Conservation (phyloP, 2,797 vertebrate genomes). For the Diplodus sargus region DNA sequence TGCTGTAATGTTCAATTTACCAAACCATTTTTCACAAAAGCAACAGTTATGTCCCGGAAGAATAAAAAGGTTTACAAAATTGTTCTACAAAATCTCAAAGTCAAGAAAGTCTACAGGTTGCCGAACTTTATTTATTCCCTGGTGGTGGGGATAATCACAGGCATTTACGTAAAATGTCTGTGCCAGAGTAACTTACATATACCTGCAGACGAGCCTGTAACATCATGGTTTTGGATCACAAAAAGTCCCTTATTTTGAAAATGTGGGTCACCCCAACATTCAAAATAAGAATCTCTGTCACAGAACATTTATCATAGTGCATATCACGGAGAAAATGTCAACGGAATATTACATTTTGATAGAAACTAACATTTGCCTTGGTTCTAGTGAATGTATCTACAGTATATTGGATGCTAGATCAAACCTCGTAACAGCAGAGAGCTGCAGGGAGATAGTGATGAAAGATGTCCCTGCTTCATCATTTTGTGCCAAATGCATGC, state of each 20-base stretch:
- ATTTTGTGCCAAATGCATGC: slow-evolving; percentile 33
- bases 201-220: background rate
- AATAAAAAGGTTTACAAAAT: slow-evolving; percentile 22
- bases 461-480: slow-evolving; percentile 45
- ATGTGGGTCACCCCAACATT: slow-evolving; percentile 6
- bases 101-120: slow-evolving; percentile 32
- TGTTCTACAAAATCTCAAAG: slow-evolving; percentile 23
- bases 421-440: background rate
- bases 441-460: slow-evolving; percentile 35
- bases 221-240: background rate
- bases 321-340: background rate
- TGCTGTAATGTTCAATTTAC: slow-evolving; percentile 24
- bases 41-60: background rate
- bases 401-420: background rate
- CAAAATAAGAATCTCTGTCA: background rate
- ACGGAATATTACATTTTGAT: background rate
- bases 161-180: slow-evolving; percentile 17
- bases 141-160: background rate
- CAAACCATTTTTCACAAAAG: slow-evolving; percentile 28
- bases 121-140: background rate
- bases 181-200: slow-evolving; percentile 1
- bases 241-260: slow-evolving; percentile 30
- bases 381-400: background rate
- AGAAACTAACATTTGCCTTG: slow-evolving; percentile 1
- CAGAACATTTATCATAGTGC: background rate